Percentiles rank a stretch among this genome's conserved stretches.
These are phyloP conservation scores for Pararge aegeria DNA, from an alignment of 1,140 invertebrate species.

Conservation along the genomic window DNA sequence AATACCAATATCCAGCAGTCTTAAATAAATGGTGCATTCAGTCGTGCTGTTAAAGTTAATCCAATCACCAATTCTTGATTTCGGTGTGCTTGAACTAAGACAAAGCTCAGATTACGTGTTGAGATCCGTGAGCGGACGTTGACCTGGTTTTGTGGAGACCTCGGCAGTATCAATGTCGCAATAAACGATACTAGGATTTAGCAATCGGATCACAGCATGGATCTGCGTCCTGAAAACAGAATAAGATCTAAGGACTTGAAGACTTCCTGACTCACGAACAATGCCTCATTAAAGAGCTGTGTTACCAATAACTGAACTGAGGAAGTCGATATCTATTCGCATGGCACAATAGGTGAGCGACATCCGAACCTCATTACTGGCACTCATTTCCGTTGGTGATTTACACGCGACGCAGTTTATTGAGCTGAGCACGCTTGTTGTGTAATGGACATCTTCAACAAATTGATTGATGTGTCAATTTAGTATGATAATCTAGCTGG, in stretches of 20 bases:
- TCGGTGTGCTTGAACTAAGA: slow-evolving; percentile 38
- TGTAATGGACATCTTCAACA: slow-evolving; percentile 22
- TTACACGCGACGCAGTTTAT: slow-evolving; percentile 57
- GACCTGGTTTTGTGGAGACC: slow-evolving; percentile 34
- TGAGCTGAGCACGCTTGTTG: slow-evolving; percentile 33
- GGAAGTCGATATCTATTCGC: slow-evolving; percentile 78
- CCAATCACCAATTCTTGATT: slow-evolving; percentile 47
- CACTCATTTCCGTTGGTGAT: slow-evolving; percentile 70
- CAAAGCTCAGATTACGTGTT: slow-evolving; percentile 50
- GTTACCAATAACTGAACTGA: slow-evolving; percentile 66
- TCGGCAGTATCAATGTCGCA: slow-evolving; percentile 5
- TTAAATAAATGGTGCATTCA: background rate
- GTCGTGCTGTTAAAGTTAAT: background rate
- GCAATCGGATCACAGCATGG: slow-evolving; percentile 46
- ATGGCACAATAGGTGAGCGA: slow-evolving; percentile 76
- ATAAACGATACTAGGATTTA: slow-evolving; percentile 22
- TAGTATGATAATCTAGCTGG: background rate
- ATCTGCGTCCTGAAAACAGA: slow-evolving; percentile 53
- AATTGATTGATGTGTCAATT: slow-evolving; percentile 22
- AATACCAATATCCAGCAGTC: background rate
- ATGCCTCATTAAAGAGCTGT: slow-evolving; percentile 67
- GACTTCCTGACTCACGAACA: slow-evolving; percentile 63
- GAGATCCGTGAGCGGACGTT: slow-evolving; percentile 53
- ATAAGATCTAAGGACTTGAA: slow-evolving; percentile 51
- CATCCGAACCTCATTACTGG: slow-evolving; percentile 78